Conservation (phyloP, 2,888 invertebrate species). For the Macrosiphum euphorbiae region DNA sequence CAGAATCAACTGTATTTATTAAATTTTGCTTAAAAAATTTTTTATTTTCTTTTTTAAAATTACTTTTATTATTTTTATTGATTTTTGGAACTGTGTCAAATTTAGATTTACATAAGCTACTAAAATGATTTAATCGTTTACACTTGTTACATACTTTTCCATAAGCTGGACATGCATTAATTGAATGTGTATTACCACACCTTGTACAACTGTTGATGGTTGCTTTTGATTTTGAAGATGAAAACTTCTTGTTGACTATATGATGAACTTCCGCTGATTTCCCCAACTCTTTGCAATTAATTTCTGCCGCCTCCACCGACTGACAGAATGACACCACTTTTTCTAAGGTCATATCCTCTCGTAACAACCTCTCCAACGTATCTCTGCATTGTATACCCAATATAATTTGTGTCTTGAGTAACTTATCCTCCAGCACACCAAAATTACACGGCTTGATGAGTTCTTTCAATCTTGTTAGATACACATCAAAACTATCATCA, state of each 20-base stretch:
- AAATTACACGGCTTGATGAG: slow-evolving; percentile 6
- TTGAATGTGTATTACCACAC: neutral
- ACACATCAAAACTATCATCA: neutral
- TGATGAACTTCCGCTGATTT: neutral
- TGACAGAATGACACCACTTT: neutral
- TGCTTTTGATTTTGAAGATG: neutral
- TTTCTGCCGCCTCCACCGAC: neutral
- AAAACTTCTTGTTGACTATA: neutral
- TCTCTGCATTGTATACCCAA: neutral
- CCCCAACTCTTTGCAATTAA: neutral
- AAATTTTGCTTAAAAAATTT: neutral
- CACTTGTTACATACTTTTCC: neutral
- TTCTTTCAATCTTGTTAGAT: neutral
- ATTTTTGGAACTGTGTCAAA: neutral
- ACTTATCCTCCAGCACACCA: neutral
- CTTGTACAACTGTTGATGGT: neutral
- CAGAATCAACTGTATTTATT: neutral
- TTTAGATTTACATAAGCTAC: neutral
- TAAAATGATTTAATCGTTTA: slow-evolving; percentile 6
- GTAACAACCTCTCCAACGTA: neutral
- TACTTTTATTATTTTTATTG: neutral
- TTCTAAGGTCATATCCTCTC: slow-evolving; percentile 6
- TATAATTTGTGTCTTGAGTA: neutral
- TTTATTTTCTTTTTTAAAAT: neutral
- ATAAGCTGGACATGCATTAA: neutral